Percentiles rank a stretch among this genome's conserved stretches.
Conservation (phyloP, 2,888 invertebrate genomes). For the Aphidius colemani region DNA sequence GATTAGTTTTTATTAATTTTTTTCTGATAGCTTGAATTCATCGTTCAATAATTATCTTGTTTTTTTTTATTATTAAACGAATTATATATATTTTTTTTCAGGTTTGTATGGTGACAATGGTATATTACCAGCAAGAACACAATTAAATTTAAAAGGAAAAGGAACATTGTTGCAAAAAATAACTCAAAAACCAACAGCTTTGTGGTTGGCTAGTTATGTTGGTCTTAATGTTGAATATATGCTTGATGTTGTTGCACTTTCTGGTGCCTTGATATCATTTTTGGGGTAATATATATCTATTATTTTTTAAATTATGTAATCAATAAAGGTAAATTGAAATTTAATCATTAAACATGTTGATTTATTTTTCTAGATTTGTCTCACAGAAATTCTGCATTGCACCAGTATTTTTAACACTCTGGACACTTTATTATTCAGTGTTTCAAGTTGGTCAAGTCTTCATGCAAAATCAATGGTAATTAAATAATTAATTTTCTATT, state of each 20-base stretch:
- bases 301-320: constrained; percentile 1
- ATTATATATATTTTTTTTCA: constrained; percentile 44
- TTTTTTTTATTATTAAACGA: neutral
- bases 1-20: neutral
- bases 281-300: constrained; percentile 63
- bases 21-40: neutral
- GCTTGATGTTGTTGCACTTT: constrained; percentile 70
- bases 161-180: constrained; percentile 64
- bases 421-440: constrained; percentile 75
- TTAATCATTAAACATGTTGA: neutral
- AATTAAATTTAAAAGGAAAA: constrained; percentile 58
- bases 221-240: constrained; percentile 70
- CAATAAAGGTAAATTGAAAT: neutral
- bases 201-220: constrained; percentile 70
- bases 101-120: constrained; percentile 80
- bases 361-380: constrained; percentile 62
- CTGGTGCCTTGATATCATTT: constrained; percentile 71
- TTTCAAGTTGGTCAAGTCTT: constrained; percentile 78
- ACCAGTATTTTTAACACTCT: constrained; percentile 68
- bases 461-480: constrained; percentile 75
- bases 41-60: too few species aligned
- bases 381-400: constrained; percentile 67
- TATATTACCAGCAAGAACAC: constrained; percentile 68
- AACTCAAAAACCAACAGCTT: constrained; percentile 68
- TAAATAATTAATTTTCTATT: constrained; percentile 32